Evolutionary conservation across 2,888 invertebrate species (phyloP).

Genomic region (Drosophila anomalata): DNA sequence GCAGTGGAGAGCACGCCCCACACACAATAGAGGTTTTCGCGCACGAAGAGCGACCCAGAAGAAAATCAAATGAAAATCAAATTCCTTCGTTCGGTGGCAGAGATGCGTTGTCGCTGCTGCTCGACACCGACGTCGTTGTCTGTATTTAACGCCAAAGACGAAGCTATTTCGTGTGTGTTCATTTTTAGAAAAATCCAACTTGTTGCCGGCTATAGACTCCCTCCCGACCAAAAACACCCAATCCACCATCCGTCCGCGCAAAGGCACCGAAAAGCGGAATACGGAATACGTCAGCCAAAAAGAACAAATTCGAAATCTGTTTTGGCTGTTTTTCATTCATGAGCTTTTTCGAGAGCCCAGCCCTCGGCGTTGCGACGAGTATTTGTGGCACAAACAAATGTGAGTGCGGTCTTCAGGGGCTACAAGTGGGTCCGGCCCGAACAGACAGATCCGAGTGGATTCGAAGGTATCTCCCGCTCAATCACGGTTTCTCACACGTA

Average conservation of each 20-base stretch:
- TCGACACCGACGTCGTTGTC: conserved; percentile 46
- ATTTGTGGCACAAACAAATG: conserved; percentile 1
- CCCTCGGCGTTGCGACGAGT: conserved; percentile 4
- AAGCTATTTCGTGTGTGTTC: conserved; percentile 75
- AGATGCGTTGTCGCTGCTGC: conserved; percentile 59
- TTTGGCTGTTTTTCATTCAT: conserved; percentile 59
- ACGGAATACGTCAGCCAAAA: conserved; percentile 34
- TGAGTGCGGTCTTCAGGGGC: neutral
- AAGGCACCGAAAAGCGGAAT: conserved; percentile 5
- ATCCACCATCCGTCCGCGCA: conserved; percentile 6
- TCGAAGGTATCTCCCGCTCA: conserved; percentile 7
- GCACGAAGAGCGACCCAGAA: conserved; percentile 53
- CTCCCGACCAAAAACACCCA: conserved; percentile 25
- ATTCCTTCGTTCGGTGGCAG: conserved; percentile 52
- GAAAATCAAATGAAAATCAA: conserved; percentile 68
- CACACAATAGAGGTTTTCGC: conserved; percentile 69
- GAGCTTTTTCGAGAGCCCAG: conserved; percentile 18
- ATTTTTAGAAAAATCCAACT: conserved; percentile 78
- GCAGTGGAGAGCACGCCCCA: conserved; percentile 62
- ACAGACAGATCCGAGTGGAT: neutral
- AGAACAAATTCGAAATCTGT: conserved; percentile 19
- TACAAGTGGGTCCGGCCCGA: neutral
- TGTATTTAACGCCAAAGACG: conserved; percentile 75
- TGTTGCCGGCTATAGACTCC: conserved; percentile 69
- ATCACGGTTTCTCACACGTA: conserved; percentile 4